Evolutionary conservation across 1,140 invertebrate genomes (phyloP), one percentile per base, ranked within the genome.

Genomic region (Heliconius congener): DNA sequence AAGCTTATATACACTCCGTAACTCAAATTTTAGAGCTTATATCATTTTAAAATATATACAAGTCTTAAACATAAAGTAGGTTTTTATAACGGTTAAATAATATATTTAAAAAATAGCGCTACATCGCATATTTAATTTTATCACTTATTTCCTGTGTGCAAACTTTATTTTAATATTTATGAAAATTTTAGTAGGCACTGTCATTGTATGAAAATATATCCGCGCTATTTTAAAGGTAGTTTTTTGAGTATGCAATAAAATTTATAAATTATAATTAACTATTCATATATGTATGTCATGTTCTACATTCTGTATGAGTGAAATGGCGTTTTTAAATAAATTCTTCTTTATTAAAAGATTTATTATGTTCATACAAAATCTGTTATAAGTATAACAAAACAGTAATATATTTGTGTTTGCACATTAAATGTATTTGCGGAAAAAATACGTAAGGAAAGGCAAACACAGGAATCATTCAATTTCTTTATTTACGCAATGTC

Each of bases 141-240:
- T 66, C 60, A 66, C 60, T 66, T 30, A 66, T 66, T 66, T 66
- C 60, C 60, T 27, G 60, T 66, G 60, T 66, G 60, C 60, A 66
- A 66, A 66, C 60, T 27, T 66, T 66, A 66, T 66, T 30, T 66
- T 66, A 66, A 66, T 66, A 66, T 66, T 66, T 66, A 66, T 66
- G 60, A 66, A 66, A 66, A 66, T 66, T 66, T 66, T 66, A 66
- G 60, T 66, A 66, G 60, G 23, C 60, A 30, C 11, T 66, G 60
- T 66, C 60, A 66, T 66, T 66, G 60, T 30, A 66, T 66, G 60
- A 66, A 66, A 66, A 66, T 66, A 66, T 66, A 66, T 30, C 30
- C 27, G 27, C 60, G 60, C 13, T 66, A 66, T 66, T 66, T 66
- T 66, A 66, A 66, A 66, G 60, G 60, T 66, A 30, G 60, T 66